These are phyloP conservation scores for Limnephilus rhombicus DNA, from an alignment of 2,888 invertebrate genomes.

Conservation along the genomic window DNA sequence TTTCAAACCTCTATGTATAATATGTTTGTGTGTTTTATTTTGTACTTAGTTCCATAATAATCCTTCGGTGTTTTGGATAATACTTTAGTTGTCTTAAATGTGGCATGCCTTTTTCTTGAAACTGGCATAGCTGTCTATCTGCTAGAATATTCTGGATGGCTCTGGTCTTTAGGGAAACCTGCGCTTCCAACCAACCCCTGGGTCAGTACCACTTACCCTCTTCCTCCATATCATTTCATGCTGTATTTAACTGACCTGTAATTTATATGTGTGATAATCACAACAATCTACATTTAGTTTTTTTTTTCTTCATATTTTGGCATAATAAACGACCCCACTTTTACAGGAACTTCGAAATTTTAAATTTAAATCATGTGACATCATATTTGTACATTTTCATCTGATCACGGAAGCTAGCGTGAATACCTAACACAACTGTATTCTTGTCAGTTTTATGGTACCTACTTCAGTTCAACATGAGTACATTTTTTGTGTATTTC, in stretches of 20 bases:
- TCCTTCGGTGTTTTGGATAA: slow-evolving; percentile 50
- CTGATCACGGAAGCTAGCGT: neutral
- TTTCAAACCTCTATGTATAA: slow-evolving; percentile 36
- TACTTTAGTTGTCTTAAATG: slow-evolving; percentile 49
- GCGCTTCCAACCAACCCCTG: slow-evolving; percentile 20
- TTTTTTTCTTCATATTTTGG: neutral
- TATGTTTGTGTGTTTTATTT: slow-evolving; percentile 46
- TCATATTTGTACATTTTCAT: neutral
- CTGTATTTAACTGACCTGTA: neutral
- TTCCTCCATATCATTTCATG: slow-evolving; percentile 40
- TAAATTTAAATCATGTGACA: neutral
- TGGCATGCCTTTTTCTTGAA: slow-evolving; percentile 56
- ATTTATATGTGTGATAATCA: neutral
- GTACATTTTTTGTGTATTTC: neutral
- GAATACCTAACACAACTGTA: neutral
- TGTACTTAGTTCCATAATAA: slow-evolving; percentile 49
- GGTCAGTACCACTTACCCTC: slow-evolving; percentile 34
- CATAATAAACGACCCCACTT: neutral
- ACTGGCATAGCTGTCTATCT: slow-evolving; percentile 54
- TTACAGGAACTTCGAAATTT: neutral
- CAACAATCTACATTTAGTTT: neutral
- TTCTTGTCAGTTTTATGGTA: neutral
- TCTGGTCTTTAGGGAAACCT: slow-evolving; percentile 36
- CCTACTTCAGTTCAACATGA: neutral
- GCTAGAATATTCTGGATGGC: slow-evolving; percentile 39